phyloP scores from a whole-genome alignment of 2,888 invertebrate genomes.

The Eupithecia insigniata region DNA sequence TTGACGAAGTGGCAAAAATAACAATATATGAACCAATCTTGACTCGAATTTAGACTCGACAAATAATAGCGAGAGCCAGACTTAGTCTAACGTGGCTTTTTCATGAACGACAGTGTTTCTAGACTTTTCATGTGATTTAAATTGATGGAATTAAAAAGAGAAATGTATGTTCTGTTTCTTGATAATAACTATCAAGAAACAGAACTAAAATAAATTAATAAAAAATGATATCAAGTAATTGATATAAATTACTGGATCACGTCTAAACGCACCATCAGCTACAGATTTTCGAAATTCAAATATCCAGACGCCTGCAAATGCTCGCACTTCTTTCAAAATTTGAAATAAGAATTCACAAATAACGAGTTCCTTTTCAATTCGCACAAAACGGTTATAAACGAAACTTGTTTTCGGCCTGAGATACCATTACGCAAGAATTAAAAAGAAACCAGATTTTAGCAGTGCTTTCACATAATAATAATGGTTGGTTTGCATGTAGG shows the following conservation, averaged over 20 bases:
- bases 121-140: not conserved
- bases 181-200: too few relatives aligned
- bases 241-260: constrained; percentile 14
- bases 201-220: not conserved
- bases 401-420: constrained; percentile 47
- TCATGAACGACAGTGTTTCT: not conserved
- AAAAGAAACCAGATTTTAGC: constrained; percentile 67
- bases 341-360: constrained; percentile 10
- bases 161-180: too few relatives aligned
- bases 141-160: not conserved
- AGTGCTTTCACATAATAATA: constrained; percentile 46
- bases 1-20: constrained; percentile 15
- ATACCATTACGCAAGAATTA: constrained; percentile 65
- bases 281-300: constrained; percentile 16
- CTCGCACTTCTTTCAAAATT: not conserved
- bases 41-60: constrained; percentile 7
- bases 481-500: constrained; percentile 1
- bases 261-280: constrained; percentile 11
- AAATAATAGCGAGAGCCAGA: not conserved
- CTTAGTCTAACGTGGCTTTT: not conserved
- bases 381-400: constrained; percentile 41
- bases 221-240: constrained; percentile 1
- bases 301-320: not conserved
- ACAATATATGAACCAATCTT: constrained; percentile 2
- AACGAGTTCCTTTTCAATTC: constrained; percentile 36